Base-by-base conservation (phyloP, 2,113 vertebrate species). In the Microtus richardsoni region DNA sequence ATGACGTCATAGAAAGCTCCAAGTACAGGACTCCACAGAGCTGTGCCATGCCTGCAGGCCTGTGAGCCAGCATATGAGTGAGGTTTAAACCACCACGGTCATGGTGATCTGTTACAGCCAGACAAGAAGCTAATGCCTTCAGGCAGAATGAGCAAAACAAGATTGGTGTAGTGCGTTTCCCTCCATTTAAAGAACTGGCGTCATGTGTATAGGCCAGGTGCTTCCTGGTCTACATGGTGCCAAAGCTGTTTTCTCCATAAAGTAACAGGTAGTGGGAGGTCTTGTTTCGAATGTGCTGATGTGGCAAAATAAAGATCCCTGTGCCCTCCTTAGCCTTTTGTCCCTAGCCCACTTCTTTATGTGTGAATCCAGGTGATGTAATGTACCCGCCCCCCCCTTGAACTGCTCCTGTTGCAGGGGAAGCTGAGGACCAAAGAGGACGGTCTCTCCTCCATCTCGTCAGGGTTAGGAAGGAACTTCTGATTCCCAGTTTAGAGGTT, bases 71-170 rank as follows among this genome's bases (percentile, higher is more conserved):
- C 7, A 33, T 0, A 7, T 7, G 5, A 36, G 11, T 16, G 10
- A 58, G 64, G 41, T 39, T 44, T 91, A 49, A 68, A 28, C 28
- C 86, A 88, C 41, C 7, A 52, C 4, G 17, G 85, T 41, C 41
- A 4, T 74, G 26, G 58, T 47, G 21, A 39, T 71, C 82, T 54
- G 17, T 60, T 68, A 36, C 1, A 62, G 54, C n/a, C 74, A 89
- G 52, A 54, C 8, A 73, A 71, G 87, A 85, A 88, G 58, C n/a
- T 28, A 85, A 58, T 1, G 54, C 9, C 11, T 54, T 66, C 54
- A 62, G 44, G 71, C 17, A 86, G 88, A 91, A 89, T 10, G 47
- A 86, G 66, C 92, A 93, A 88, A 90, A 26, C 39, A 47, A 68
- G 83, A 64, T 68, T 3, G 21, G 47, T 2, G 39, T 0, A 58